Conservation (phyloP, 2,113 vertebrate genomes). For the Grus americana region DNA sequence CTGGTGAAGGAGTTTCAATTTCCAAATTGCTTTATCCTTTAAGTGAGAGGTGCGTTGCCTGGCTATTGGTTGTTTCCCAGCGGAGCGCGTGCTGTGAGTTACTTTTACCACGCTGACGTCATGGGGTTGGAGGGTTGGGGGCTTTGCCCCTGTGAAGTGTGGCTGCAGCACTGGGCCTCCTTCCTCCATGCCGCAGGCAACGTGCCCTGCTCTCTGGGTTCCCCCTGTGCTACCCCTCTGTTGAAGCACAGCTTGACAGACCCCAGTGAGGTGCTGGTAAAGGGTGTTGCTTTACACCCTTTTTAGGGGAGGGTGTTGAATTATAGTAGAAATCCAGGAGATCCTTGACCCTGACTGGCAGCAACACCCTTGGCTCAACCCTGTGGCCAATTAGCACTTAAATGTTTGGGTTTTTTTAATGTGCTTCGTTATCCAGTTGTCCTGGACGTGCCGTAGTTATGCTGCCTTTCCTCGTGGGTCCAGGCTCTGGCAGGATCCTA, state of each 20-base stretch:
- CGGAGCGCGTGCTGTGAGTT: neutral
- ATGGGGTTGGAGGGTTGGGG: neutral
- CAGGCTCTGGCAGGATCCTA: neutral
- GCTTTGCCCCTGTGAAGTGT: neutral
- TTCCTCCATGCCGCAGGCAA: neutral
- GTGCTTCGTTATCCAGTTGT: neutral
- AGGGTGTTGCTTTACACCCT: neutral
- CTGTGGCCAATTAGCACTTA: neutral
- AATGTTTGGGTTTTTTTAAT: neutral
- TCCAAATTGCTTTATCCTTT: neutral
- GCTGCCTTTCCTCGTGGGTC: neutral
- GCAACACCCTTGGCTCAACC: neutral
- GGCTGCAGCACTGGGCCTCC: neutral
- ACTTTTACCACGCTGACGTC: rapidly evolving
- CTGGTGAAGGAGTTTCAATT: neutral
- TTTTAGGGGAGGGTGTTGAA: neutral
- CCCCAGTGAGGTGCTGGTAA: rapidly evolving
- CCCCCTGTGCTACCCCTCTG: too few species aligned
- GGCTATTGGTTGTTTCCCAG: neutral
- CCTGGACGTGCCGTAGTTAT: neutral
- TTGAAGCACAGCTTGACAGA: neutral
- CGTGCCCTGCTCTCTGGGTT: neutral
- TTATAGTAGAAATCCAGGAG: neutral
- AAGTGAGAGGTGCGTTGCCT: neutral
- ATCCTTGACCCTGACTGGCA: neutral